Evolutionary conservation across 2,113 vertebrate species (phyloP).

Genomic region (Hylia prasina): DNA sequence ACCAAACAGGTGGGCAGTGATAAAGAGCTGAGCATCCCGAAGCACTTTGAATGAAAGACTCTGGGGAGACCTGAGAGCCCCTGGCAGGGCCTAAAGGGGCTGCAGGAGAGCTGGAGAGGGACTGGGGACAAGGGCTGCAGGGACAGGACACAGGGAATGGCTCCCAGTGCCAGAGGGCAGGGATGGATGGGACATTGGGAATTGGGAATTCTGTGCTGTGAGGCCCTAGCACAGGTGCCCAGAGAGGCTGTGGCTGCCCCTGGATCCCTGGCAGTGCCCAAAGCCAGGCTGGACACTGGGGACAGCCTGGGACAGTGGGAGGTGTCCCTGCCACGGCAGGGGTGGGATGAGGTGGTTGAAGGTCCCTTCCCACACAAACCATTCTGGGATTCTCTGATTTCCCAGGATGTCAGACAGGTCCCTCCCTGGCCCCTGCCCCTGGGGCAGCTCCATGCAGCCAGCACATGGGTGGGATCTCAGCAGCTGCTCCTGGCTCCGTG

Average conservation of each 20-base stretch:
- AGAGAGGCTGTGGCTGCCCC: neutral
- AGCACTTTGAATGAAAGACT: neutral
- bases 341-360: fast-evolving
- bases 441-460: fast-evolving
- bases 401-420: neutral
- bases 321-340: neutral
- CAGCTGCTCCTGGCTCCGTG: fast-evolving
- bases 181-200: fast-evolving
- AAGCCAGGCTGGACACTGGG: neutral
- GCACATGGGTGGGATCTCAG: fast-evolving
- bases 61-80: neutral
- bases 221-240: too few species aligned
- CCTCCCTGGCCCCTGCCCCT: neutral
- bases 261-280: neutral
- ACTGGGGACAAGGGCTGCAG: neutral
- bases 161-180: neutral
- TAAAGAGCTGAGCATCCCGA: neutral
- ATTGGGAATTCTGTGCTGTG: too few species aligned
- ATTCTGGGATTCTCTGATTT: neutral
- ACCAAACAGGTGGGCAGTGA: neutral
- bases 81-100: neutral
- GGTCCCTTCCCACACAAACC: neutral
- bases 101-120: neutral
- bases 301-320: neutral
- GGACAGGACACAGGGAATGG: neutral